Evolutionary conservation across 1,140 invertebrate species (phyloP), one percentile per base, ranked within the genome.

Genomic region (Brachionus asplanchnoidis): DNA sequence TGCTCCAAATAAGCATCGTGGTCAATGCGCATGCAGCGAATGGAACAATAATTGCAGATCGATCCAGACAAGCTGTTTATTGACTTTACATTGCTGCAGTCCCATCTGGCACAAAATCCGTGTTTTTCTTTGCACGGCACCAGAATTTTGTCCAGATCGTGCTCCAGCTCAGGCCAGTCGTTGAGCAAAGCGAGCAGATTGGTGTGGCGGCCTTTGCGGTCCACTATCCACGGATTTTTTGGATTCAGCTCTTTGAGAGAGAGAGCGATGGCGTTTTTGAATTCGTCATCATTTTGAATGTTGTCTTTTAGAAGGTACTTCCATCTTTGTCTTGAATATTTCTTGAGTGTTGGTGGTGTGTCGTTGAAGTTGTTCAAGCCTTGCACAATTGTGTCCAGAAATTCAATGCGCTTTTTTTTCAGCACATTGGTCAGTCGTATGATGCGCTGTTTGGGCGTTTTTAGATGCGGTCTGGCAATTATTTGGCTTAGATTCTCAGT

Each of bases 401-500:
- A 93, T 87, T 93, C 93, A 73, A 92, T 91, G 28, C 93, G 87
- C 87, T 93, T 93, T 73, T 92, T 89, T 78, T 92, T 90, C 2
- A 92, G 90, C 36, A 92, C 87, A 32, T 91, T 88, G 7, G 92
- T 92, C 73, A 92, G 92, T 86, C 93, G 91, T 42, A 93, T 91
- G 84, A 93, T 93, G 53, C 91, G 90, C 70, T 90, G 88, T 66
- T 92, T 91, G 5, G 92, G 92, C 12, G 92, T 93, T 42, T 92
- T 90, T 20, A 93, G 88, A 87, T 93, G 93, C 1, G 92, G 91
- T 12, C 92, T 88, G 50, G 92, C 92, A 14, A 93, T 91, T 91
- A 93, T 92, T 87, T 93, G 92, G 20, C 92, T 92, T 7, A 93
- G 87, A 85, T 92, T 92, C 87, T 93, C 93, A 23, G 92, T 93